A percentile compares a stretch with the other conserved stretches of the same genome.
phyloP scores from a whole-genome alignment of 2,797 vertebrate genomes.

The Betta splendens region DNA sequence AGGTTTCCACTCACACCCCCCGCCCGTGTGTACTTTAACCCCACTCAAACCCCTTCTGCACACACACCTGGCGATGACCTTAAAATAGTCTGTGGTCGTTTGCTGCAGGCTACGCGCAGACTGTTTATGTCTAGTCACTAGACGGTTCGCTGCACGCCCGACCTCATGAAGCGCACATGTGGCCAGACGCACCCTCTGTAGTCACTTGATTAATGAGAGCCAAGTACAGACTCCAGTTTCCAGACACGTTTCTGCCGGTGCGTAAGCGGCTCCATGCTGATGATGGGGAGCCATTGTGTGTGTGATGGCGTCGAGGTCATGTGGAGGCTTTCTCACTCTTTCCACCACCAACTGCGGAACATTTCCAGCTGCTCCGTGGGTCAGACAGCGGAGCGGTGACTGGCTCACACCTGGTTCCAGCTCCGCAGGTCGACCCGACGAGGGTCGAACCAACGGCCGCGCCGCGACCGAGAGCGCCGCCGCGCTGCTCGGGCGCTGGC shows the following conservation, averaged over 20 bases:
- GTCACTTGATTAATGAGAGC: conserved; percentile 61
- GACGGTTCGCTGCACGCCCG: conserved; percentile 48
- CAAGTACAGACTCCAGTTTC: conserved; percentile 53
- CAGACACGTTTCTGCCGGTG: conserved; percentile 52
- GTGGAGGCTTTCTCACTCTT: conserved; percentile 41
- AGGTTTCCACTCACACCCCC: conserved; percentile 37
- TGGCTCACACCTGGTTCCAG: conserved; percentile 68
- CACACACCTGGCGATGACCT: conserved; percentile 54
- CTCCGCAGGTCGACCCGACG: conserved; percentile 58
- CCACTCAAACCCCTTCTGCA: neutral
- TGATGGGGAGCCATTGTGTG: conserved; percentile 40
- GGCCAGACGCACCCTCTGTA: conserved; percentile 50
- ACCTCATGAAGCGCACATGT: conserved; percentile 45
- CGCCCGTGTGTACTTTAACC: neutral
- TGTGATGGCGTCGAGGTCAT: conserved; percentile 16
- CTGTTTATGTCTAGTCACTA: conserved; percentile 45
- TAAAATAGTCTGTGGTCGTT: conserved; percentile 53
- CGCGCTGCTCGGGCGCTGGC: conserved; percentile 26
- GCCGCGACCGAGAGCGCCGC: conserved; percentile 35
- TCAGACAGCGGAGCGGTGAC: conserved; percentile 63
- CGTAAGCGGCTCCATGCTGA: conserved; percentile 37
- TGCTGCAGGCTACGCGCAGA: conserved; percentile 7
- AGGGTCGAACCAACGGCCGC: conserved; percentile 61
- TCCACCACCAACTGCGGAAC: conserved; percentile 28
- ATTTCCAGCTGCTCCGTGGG: conserved; percentile 59